Evolutionary conservation across 2,888 invertebrate species (phyloP), one percentile per base, ranked within the genome.

Genomic region (Bruchidius siliquastri): DNA sequence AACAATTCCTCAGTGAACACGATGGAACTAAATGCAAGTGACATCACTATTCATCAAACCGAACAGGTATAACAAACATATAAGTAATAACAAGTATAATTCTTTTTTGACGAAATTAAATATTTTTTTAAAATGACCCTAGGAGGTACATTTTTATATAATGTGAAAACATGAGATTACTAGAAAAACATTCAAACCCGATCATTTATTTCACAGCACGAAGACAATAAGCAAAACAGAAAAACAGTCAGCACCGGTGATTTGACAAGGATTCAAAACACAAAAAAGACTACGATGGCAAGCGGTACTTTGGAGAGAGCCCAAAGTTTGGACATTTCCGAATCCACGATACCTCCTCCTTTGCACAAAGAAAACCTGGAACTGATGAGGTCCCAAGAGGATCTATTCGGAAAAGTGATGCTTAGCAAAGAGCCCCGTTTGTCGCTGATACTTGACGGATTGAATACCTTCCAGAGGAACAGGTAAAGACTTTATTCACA

Each of bases 201-300:
- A n/a, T n/a, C n/a, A n/a, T n/a, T n/a, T n/a, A n/a, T n/a, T n/a
- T n/a, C n/a, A n/a, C 49, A 49, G 49, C 49, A 71, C 3, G 71
- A 90, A 73, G 88, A 90, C 78, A 91, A 89, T 78, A 90, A 91
- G 71, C 91, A 91, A 82, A 89, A 88, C 74, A 87, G 94, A 21
- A 93, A 92, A 86, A 94, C 94, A 0, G 92, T 94, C 0, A 94
- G 94, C 67, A 88, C 94, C 0, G 94, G 94, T 0, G 94, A 95
- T 85, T 86, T 95, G 71, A 93, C 94, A 0, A 91, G 92, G 82
- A 91, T 94, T 76, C 88, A 90, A 73, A 82, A 87, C 22, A 71
- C 73, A 8, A 82, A 87, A 22, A 22, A 70, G 20, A 67, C 76
- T 0, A 88, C 84, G 77, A 82, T 80, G 13, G 85, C 83, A 73